phyloP scores from a whole-genome alignment of 1,140 invertebrate species.

The Aphelenchoides besseyi region DNA sequence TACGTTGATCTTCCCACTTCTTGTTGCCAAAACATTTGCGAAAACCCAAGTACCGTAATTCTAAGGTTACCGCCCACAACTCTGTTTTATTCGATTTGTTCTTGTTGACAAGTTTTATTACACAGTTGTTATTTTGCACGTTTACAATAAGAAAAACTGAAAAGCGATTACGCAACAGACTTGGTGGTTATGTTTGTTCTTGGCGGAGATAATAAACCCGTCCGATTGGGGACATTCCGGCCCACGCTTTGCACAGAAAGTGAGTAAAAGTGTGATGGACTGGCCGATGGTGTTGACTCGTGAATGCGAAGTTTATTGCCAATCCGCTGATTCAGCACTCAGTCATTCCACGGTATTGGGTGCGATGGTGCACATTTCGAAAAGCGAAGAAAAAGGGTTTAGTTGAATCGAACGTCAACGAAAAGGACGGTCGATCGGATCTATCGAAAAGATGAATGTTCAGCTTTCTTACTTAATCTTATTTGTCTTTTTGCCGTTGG shows the following conservation, averaged over 20 bases:
- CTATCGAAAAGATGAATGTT: neutral
- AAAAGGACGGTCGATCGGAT: neutral
- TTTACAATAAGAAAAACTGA: neutral
- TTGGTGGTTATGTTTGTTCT: neutral
- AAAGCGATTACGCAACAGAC: neutral
- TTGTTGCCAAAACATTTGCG: conserved; percentile 94
- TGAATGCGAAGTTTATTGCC: neutral
- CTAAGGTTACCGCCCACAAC: neutral
- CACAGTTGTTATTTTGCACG: neutral
- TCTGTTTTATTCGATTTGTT: neutral
- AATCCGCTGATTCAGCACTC: neutral
- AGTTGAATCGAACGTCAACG: neutral
- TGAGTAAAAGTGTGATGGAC: neutral
- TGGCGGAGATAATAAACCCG: neutral
- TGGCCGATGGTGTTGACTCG: neutral
- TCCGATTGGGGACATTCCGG: neutral
- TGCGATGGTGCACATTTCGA: too few species aligned
- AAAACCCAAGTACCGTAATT: conserved; percentile 9
- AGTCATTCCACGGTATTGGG: neutral
- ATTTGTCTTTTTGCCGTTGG: neutral
- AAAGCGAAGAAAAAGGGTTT: neutral
- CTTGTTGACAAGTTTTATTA: too few species aligned
- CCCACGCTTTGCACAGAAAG: neutral
- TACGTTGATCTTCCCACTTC: conserved; percentile 78
- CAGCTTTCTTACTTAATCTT: neutral